Evolutionary conservation across 2,113 vertebrate genomes (phyloP).

Genomic region (Ammodramus savannarum): DNA sequence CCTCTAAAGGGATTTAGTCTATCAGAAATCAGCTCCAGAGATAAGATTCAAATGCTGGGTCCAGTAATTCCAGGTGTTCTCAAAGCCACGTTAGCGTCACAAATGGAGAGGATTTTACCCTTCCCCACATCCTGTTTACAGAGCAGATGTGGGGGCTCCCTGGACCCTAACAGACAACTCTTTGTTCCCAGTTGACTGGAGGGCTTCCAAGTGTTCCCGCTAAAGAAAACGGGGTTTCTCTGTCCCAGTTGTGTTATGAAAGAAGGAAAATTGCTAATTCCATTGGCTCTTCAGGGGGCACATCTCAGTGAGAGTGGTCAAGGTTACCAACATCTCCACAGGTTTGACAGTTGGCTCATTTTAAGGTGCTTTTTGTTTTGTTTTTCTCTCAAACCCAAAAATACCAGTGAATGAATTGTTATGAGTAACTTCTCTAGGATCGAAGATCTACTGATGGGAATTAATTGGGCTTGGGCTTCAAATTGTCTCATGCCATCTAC

Average conservation of each 20-base stretch:
- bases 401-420: not conserved
- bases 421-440: not conserved
- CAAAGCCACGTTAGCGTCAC: not conserved
- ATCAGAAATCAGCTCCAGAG: not conserved
- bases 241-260: not conserved
- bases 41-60: not conserved
- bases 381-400: not conserved
- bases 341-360: not conserved
- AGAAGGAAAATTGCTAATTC: not conserved
- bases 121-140: constrained; percentile 37
- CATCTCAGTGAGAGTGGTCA: not conserved
- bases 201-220: not conserved
- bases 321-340: not conserved
- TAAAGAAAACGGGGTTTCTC: not conserved
- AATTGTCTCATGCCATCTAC: not conserved
- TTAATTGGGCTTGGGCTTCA: not conserved
- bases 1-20: not conserved
- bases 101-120: constrained; percentile 24
- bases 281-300: not conserved
- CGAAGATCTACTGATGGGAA: not conserved
- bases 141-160: constrained; percentile 41
- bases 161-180: constrained; percentile 26
- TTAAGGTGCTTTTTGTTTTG: not conserved
- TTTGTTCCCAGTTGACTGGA: constrained; percentile 34
- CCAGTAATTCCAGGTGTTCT: constrained; percentile 36